Evolutionary conservation across 2,797 vertebrate species (phyloP).

Genomic region (Parotocinclus haroldoi): DNA sequence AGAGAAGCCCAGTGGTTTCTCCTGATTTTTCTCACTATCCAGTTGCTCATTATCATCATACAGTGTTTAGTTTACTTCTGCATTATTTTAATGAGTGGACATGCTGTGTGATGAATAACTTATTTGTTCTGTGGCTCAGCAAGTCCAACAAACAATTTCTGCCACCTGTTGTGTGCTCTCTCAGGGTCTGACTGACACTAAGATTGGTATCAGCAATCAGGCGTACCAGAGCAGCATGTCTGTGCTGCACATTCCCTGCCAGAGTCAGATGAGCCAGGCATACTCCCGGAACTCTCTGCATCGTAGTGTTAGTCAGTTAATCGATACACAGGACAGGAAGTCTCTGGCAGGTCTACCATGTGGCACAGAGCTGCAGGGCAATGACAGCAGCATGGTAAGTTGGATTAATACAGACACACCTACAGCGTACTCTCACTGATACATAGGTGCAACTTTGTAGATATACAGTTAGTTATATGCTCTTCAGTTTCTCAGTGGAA

Average conservation of each 20-base stretch:
- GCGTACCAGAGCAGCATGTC: constrained; percentile 58
- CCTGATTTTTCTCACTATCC: neutral
- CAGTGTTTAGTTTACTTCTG: neutral
- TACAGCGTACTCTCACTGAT: neutral
- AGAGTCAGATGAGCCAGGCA: constrained; percentile 68
- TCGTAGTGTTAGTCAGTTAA: constrained; percentile 87
- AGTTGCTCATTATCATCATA: too few species aligned
- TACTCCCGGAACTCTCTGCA: constrained; percentile 81
- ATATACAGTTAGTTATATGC: too few species aligned
- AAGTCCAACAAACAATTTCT: neutral
- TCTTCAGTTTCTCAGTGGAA: too few species aligned
- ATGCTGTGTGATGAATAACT: neutral
- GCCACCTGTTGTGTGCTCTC: neutral
- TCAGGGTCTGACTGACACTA: constrained; percentile 82
- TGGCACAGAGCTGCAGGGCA: constrained; percentile 76
- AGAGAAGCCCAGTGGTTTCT: too few species aligned
- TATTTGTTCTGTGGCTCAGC: neutral
- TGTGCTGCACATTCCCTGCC: constrained; percentile 71
- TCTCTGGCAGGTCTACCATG: constrained; percentile 76
- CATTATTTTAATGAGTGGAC: constrained; percentile 3
- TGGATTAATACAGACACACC: constrained; percentile 4
- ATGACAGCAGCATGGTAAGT: constrained; percentile 78
- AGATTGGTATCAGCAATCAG: constrained; percentile 68
- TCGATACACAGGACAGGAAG: constrained; percentile 78
- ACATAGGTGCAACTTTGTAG: too few species aligned